Evolutionary conservation across 2,797 vertebrate genomes (phyloP).

Genomic region (Linurgus olivaceus): DNA sequence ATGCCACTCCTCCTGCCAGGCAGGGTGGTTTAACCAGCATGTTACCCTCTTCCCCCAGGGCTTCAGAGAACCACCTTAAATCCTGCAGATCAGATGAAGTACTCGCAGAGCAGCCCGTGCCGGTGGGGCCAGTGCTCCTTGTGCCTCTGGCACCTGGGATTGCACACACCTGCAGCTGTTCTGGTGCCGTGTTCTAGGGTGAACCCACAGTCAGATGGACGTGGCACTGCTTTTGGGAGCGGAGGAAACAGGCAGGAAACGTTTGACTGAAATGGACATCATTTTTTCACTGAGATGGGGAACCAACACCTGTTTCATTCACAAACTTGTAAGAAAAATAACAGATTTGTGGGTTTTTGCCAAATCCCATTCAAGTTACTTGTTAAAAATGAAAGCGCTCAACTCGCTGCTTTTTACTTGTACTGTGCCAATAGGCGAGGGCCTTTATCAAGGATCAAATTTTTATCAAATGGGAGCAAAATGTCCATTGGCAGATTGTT

Average conservation of each 20-base stretch:
- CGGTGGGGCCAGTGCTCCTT: accelerated
- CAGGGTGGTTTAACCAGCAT: background rate
- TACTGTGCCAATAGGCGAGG: accelerated
- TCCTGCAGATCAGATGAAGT: background rate
- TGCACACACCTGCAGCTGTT: accelerated
- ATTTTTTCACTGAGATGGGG: background rate
- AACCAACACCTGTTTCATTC: background rate
- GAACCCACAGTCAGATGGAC: background rate
- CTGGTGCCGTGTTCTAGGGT: background rate
- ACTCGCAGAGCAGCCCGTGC: accelerated
- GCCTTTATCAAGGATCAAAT: background rate
- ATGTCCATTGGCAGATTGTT: background rate
- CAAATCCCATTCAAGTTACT: background rate
- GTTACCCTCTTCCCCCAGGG: background rate
- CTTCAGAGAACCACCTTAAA: accelerated
- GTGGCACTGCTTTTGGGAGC: background rate
- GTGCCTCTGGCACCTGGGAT: accelerated
- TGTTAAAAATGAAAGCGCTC: background rate
- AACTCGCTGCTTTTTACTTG: background rate
- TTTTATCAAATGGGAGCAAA: background rate
- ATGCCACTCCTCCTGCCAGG: background rate
- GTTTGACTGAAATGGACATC: background rate
- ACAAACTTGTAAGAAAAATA: background rate
- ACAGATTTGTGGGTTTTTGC: background rate
- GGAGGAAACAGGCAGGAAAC: background rate